These are phyloP conservation scores for Caenorhabditis sp. DNA, from an alignment of 2,888 invertebrate species.

Conservation along the genomic window DNA sequence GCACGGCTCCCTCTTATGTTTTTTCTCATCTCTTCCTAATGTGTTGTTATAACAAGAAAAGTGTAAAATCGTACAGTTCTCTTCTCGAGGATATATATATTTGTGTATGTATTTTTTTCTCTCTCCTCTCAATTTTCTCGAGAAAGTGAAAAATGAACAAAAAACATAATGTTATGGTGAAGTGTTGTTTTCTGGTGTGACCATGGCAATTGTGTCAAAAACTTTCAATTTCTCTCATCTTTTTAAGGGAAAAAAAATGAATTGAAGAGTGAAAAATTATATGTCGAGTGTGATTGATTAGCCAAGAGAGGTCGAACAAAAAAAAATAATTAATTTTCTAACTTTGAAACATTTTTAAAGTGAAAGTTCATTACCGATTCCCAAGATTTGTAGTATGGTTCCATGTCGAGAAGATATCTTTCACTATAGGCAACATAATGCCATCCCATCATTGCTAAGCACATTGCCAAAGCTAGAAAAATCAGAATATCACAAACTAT, in stretches of 20 bases:
- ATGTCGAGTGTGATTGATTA: constrained; percentile 2
- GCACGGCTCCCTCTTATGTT: constrained; percentile 1
- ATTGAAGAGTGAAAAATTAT: not conserved
- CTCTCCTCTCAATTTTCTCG: not conserved
- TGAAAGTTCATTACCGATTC: constrained; percentile 64
- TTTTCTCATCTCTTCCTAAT: not conserved
- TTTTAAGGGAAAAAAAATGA: not conserved
- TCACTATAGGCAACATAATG: constrained; percentile 82
- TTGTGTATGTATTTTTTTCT: too few relatives aligned
- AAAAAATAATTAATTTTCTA: not conserved
- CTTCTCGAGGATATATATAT: not conserved
- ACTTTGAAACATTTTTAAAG: not conserved
- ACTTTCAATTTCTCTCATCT: not conserved
- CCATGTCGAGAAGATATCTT: constrained; percentile 89
- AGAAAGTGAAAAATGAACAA: not conserved
- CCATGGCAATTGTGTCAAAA: not conserved
- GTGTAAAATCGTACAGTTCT: not conserved
- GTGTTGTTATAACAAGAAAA: not conserved
- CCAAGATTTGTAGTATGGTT: constrained; percentile 92
- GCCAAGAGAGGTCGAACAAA: not conserved
- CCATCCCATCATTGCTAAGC: constrained; percentile 89
- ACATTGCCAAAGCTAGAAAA: constrained; percentile 77
- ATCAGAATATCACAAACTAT: not conserved
- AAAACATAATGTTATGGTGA: not conserved
- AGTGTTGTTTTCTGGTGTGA: not conserved